Conservation (phyloP, 2,797 vertebrate genomes). For the Dermochelys coriacea region DNA sequence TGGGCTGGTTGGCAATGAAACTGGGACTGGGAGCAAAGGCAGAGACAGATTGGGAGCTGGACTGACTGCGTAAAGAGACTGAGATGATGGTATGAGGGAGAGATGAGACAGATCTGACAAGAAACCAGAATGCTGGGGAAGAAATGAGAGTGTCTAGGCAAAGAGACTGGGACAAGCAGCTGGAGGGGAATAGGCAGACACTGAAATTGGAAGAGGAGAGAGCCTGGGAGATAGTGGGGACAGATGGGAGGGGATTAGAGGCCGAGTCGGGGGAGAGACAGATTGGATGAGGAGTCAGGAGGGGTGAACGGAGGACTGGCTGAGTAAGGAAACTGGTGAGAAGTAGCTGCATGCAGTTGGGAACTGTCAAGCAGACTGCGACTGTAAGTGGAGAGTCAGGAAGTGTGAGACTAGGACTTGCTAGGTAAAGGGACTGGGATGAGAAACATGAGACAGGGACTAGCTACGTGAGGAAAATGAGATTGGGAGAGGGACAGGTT, state of each 20-base stretch:
- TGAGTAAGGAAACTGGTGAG: not conserved
- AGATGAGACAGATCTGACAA: not conserved
- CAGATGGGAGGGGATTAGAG: not conserved
- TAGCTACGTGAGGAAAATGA: not conserved
- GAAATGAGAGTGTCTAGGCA: not conserved
- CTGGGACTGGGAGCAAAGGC: not conserved
- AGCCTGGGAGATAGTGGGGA: not conserved
- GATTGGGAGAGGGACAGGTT: not conserved
- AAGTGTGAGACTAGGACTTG: not conserved
- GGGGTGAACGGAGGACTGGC: not conserved
- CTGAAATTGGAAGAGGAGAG: not conserved
- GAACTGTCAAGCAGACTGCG: not conserved
- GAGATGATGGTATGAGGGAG: too few relatives aligned
- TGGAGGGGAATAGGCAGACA: not conserved
- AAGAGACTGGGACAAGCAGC: not conserved
- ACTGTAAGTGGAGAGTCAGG: not conserved
- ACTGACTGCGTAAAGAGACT: not conserved
- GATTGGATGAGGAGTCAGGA: not conserved
- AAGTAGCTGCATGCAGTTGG: not conserved
- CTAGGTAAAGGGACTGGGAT: not conserved
- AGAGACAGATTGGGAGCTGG: not conserved
- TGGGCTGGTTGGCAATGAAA: not conserved
- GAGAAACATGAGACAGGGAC: not conserved
- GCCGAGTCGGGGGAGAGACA: not conserved
- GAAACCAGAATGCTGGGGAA: not conserved